Percentiles rank a stretch among this genome's conserved stretches.
Evolutionary conservation across 2,888 invertebrate species (phyloP).

Genomic region (Allolobophora icterica): DNA sequence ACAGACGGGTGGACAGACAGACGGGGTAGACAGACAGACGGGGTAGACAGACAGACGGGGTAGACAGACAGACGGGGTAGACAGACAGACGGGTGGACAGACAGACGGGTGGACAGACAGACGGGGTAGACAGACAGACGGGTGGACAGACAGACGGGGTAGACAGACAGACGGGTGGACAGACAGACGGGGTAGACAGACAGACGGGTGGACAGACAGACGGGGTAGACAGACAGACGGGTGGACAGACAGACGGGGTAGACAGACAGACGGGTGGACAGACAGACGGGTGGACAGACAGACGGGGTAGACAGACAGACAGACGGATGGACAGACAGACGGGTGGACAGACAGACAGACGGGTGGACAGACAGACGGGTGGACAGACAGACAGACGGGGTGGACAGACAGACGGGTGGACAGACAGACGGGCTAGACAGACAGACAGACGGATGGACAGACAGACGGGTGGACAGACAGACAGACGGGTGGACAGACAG

Average conservation of each 20-base stretch:
- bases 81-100: not conserved
- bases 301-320: not conserved
- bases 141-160: not conserved
- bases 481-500: too few relatives aligned
- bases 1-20: not conserved
- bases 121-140: not conserved
- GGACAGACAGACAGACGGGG: not conserved
- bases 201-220: too few relatives aligned
- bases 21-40: not conserved
- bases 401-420: not conserved
- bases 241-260: not conserved
- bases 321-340: not conserved
- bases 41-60: too few relatives aligned
- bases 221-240: too few relatives aligned
- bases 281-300: not conserved
- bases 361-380: not conserved
- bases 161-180: too few relatives aligned
- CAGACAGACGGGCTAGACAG: not conserved
- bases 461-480: too few relatives aligned
- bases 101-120: not conserved
- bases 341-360: not conserved
- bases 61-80: constrained; percentile 21
- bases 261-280: not conserved
- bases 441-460: too few relatives aligned
- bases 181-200: too few relatives aligned